phyloP scores from a whole-genome alignment of 2,888 invertebrate species.

The Hypselothyrea guttata region DNA sequence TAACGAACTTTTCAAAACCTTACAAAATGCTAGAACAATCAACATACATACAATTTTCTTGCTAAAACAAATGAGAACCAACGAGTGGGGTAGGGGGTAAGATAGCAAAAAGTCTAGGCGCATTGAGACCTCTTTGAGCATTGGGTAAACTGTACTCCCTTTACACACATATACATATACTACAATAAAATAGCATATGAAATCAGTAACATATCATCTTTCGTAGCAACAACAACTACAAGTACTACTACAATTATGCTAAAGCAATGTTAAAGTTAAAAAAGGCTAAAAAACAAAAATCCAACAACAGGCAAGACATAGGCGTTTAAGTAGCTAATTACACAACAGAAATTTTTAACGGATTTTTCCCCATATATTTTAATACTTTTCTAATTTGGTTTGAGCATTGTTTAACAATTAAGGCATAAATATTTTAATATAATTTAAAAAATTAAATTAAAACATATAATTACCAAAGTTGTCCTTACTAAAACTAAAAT shows the following conservation, averaged over 20 bases:
- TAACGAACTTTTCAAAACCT: conserved; percentile 62
- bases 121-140: conserved; percentile 14
- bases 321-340: conserved; percentile 56
- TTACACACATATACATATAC: conserved; percentile 1
- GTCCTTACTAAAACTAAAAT: conserved; percentile 78
- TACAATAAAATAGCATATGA: too few relatives aligned
- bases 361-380: background rate
- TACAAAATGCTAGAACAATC: conserved; percentile 72
- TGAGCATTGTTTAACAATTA: conserved; percentile 44
- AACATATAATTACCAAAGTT: conserved; percentile 80
- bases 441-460: conserved; percentile 50
- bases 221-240: conserved; percentile 60
- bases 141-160: conserved; percentile 5
- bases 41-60: conserved; percentile 67
- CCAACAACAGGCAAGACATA: conserved; percentile 49
- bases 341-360: conserved; percentile 9
- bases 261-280: conserved; percentile 50
- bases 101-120: conserved; percentile 20
- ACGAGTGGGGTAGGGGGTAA: conserved; percentile 31
- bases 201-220: conserved; percentile 81
- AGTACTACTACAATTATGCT: conserved; percentile 56
- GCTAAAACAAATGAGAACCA: conserved; percentile 46
- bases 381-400: background rate
- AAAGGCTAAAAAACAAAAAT: conserved; percentile 27
- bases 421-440: conserved; percentile 51